These are phyloP conservation scores for Anseranas semipalmata DNA, from an alignment of 2,113 vertebrate species.

Conservation along the genomic window DNA sequence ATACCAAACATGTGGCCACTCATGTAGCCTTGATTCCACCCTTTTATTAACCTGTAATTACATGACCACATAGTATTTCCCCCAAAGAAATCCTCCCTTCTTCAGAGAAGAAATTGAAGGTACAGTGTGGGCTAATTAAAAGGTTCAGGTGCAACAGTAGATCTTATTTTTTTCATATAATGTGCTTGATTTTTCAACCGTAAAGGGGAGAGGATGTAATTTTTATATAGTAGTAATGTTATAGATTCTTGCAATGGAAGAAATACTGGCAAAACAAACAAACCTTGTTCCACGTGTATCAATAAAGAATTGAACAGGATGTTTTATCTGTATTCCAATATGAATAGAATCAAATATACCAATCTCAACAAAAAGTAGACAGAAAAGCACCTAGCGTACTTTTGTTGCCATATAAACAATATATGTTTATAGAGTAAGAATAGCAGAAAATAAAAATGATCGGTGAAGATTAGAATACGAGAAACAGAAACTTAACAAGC, in stretches of 20 bases:
- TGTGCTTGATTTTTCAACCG: not conserved
- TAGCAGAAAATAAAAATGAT: not conserved
- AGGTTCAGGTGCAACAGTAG: not conserved
- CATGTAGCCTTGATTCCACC: not conserved
- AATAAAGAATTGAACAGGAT: not conserved
- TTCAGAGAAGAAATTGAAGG: not conserved
- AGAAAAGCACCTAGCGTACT: not conserved
- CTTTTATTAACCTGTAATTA: not conserved
- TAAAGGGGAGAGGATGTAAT: not conserved
- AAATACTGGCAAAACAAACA: not conserved
- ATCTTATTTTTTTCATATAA: not conserved
- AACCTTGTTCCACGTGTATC: not conserved
- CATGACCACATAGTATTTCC: not conserved
- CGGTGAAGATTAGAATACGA: not conserved
- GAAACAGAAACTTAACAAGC: not conserved
- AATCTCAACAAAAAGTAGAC: not conserved
- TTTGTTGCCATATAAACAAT: not conserved
- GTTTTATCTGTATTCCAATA: not conserved
- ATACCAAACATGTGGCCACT: not conserved
- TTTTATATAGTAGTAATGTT: not conserved
- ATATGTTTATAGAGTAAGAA: not conserved
- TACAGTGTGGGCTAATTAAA: not conserved
- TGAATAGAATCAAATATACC: not conserved
- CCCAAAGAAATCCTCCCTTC: not conserved
- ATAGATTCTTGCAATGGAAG: not conserved